These are phyloP conservation scores for Pollenia griseotomentosa DNA, from an alignment of 2,888 invertebrate genomes.

Conservation along the genomic window DNA sequence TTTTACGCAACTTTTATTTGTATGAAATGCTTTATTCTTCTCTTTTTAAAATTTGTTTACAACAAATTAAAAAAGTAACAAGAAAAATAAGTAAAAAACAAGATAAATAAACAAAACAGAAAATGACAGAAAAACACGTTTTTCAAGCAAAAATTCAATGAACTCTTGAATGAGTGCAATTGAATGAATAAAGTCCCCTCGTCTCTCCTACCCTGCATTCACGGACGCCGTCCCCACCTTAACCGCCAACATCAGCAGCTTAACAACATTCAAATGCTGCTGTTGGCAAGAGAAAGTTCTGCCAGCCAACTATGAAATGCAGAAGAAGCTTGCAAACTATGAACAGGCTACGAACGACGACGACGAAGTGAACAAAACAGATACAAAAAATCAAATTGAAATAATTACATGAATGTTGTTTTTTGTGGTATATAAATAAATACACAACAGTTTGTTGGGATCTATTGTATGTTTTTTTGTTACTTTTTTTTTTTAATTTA, in stretches of 20 bases:
- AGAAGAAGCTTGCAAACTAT: slow-evolving; percentile 59
- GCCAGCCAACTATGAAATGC: slow-evolving; percentile 63
- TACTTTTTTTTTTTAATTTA: not conserved
- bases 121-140: slow-evolving; percentile 69
- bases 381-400: not conserved
- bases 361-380: not conserved
- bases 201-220: slow-evolving; percentile 5
- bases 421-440: not conserved
- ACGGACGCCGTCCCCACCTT: not conserved
- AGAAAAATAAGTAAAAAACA: slow-evolving; percentile 34
- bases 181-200: slow-evolving; percentile 42
- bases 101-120: slow-evolving; percentile 51
- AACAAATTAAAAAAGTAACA: slow-evolving; percentile 32
- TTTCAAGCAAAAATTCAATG: slow-evolving; percentile 68
- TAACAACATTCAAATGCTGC: slow-evolving; percentile 45
- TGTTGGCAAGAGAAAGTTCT: slow-evolving; percentile 72
- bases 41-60: slow-evolving; percentile 61
- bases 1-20: slow-evolving; percentile 59
- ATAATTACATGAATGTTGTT: slow-evolving; percentile 9
- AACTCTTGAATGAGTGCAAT: slow-evolving; percentile 64
- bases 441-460: slow-evolving; percentile 5
- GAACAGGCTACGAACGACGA: not conserved
- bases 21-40: slow-evolving; percentile 25
- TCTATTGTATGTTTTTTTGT: not conserved
- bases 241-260: slow-evolving; percentile 6